phyloP scores from a whole-genome alignment of 2,888 invertebrate species.

The Cephus spinipes region DNA sequence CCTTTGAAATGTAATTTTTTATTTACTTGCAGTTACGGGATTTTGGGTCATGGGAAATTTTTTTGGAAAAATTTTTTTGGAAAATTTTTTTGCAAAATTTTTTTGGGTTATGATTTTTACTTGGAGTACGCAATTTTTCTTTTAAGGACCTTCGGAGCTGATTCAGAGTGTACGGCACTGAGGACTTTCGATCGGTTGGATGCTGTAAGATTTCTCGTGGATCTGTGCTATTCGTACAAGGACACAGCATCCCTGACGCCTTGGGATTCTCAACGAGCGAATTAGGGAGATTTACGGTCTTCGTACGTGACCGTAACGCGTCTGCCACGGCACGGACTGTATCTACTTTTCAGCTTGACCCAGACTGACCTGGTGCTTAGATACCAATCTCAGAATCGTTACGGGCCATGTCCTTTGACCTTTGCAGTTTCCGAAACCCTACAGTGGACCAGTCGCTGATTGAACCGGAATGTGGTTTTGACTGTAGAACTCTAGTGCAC shows the following conservation, averaged over 20 bases:
- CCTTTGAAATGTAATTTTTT: not conserved
- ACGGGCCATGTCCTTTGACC: not conserved
- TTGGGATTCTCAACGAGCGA: slow-evolving; percentile 50
- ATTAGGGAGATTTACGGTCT: slow-evolving; percentile 56
- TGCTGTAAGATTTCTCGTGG: not conserved
- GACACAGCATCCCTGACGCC: slow-evolving; percentile 43
- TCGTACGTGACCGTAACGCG: slow-evolving; percentile 49
- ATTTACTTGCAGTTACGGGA: not conserved
- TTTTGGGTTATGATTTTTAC: not conserved
- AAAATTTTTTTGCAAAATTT: not conserved
- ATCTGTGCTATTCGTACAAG: slow-evolving; percentile 42
- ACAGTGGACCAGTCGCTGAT: not conserved
- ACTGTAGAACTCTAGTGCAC: not conserved
- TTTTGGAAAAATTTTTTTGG: not conserved
- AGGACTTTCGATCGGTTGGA: not conserved
- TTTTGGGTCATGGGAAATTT: not conserved
- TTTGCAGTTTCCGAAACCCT: not conserved
- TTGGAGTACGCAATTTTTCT: too few relatives aligned
- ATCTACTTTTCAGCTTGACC: slow-evolving; percentile 21
- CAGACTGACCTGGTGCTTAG: not conserved
- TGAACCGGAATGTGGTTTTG: not conserved
- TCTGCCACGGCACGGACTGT: slow-evolving; percentile 8
- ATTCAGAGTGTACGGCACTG: not conserved
- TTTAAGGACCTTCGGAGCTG: too few relatives aligned
- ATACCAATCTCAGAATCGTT: not conserved